Conservation (phyloP, 2,888 invertebrate genomes). For the Agrochola lota region DNA sequence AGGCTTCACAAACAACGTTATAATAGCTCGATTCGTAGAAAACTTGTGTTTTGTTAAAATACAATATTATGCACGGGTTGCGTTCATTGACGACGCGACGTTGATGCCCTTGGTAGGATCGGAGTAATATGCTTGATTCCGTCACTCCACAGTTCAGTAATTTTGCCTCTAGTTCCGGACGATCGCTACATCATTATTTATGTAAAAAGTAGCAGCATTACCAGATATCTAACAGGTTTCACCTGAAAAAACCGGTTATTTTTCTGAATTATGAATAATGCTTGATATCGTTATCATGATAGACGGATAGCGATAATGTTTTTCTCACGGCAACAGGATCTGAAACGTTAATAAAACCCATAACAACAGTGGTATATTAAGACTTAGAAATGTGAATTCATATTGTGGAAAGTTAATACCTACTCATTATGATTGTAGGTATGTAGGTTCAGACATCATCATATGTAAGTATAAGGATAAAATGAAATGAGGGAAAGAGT, state of each 20-base stretch:
- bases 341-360: neutral
- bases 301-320: neutral
- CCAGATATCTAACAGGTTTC: conserved; percentile 18
- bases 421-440: neutral
- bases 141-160: conserved; percentile 61
- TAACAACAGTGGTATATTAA: neutral
- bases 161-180: conserved; percentile 38
- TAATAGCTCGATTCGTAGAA: conserved; percentile 41
- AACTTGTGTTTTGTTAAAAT: conserved; percentile 36
- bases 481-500: too few relatives aligned
- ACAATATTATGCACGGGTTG: conserved; percentile 27
- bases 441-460: neutral
- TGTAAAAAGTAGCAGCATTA: conserved; percentile 11
- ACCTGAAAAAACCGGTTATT: conserved; percentile 9
- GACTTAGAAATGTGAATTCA: neutral
- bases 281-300: conserved; percentile 1
- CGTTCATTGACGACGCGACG: conserved; percentile 38
- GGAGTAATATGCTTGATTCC: conserved; percentile 65
- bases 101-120: conserved; percentile 56
- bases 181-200: conserved; percentile 26
- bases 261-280: neutral
- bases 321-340: neutral
- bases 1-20: conserved; percentile 21
- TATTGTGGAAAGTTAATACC: conserved; percentile 18
- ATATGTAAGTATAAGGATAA: neutral